A percentile compares a stretch with the other conserved stretches of the same genome.
Conservation (phyloP, 2,113 vertebrate genomes). For the Calidris pugnax region DNA sequence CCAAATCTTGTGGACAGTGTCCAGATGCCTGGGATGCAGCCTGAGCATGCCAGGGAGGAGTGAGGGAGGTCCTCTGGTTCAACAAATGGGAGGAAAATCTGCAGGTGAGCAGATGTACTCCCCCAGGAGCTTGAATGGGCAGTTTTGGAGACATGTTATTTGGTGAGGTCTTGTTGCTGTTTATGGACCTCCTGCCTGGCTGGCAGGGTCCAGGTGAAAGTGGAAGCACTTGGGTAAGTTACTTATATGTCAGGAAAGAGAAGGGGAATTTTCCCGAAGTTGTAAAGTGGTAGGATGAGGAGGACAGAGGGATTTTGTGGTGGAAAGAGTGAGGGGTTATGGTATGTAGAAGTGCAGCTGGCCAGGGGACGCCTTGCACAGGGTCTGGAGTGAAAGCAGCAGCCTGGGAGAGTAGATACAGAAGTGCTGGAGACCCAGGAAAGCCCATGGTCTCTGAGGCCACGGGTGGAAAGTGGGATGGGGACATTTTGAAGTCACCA, state of each 20-base stretch:
- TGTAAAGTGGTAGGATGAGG: not conserved
- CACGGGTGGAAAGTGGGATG: not conserved
- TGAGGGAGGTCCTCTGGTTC: not conserved
- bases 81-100: not conserved
- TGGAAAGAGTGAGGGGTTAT: not conserved
- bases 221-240: not conserved
- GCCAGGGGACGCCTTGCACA: fast-evolving
- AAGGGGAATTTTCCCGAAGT: not conserved
- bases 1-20: not conserved
- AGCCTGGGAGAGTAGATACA: not conserved
- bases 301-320: not conserved
- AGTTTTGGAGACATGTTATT: not conserved
- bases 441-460: not conserved
- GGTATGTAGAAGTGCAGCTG: not conserved
- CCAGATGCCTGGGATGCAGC: not conserved
- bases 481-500: not conserved
- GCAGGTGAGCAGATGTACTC: not conserved
- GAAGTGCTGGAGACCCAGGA: not conserved
- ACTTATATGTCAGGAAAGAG: not conserved
- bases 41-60: not conserved
- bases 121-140: fast-evolving
- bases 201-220: not conserved
- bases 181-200: not conserved
- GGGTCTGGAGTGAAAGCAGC: not conserved
- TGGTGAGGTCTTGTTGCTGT: not conserved